phyloP scores from a whole-genome alignment of 2,113 vertebrate species.

The Recurvirostra avosetta region DNA sequence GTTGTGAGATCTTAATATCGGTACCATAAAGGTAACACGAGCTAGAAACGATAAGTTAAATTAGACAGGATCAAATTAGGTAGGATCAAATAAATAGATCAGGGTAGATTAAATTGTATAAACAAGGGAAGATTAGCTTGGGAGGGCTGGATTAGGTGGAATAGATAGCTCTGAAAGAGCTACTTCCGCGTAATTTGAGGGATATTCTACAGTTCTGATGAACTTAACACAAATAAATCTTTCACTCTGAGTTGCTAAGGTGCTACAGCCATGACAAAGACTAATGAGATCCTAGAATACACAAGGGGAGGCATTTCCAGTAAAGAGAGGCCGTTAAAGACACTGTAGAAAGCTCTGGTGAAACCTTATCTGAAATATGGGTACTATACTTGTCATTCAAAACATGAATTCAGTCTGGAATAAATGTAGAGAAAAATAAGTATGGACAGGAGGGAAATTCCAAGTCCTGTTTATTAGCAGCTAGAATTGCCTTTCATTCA shows the following conservation, averaged over 20 bases:
- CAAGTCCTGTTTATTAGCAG: neutral
- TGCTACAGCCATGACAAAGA: neutral
- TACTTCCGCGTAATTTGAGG: neutral
- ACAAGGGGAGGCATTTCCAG: neutral
- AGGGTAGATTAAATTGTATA: neutral
- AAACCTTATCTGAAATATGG: neutral
- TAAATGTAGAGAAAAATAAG: neutral
- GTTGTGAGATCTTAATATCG: neutral
- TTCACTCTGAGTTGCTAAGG: neutral
- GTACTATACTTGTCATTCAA: neutral
- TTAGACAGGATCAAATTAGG: neutral
- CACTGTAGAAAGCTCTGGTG: neutral
- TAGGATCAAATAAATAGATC: neutral
- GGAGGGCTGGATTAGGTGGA: neutral
- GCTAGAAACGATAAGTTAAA: neutral
- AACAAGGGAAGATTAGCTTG: neutral
- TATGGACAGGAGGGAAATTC: neutral
- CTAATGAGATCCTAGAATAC: neutral
- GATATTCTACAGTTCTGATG: neutral
- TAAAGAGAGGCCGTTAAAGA: neutral
- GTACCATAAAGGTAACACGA: neutral
- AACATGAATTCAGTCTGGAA: neutral
- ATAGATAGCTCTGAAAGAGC: neutral
- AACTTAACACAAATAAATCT: neutral
- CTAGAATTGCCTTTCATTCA: neutral